Conservation (phyloP, 2,113 vertebrate species). For the Myiozetetes cayanensis region DNA sequence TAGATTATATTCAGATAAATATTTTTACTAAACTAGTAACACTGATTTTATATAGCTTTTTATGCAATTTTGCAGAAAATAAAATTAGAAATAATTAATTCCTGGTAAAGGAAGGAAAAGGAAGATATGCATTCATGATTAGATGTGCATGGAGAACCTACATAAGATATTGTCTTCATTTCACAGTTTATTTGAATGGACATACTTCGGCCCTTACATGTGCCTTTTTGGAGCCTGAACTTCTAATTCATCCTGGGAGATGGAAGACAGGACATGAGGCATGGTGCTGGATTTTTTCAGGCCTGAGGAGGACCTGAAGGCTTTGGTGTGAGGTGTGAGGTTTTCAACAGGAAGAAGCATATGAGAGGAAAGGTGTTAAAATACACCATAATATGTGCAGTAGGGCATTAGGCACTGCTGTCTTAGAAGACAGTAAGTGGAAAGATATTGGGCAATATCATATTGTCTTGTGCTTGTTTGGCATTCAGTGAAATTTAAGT, state of each 20-base stretch:
- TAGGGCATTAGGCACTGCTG: not conserved
- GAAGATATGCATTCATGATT: not conserved
- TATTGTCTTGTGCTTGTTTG: not conserved
- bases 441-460: not conserved
- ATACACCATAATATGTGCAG: not conserved
- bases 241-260: not conserved
- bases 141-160: not conserved
- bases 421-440: not conserved
- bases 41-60: slow-evolving; percentile 42
- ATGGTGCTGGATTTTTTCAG: not conserved
- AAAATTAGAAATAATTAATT: slow-evolving; percentile 42
- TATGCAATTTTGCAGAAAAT: slow-evolving; percentile 19
- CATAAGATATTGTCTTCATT: not conserved
- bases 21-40: slow-evolving; percentile 12
- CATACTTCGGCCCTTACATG: not conserved
- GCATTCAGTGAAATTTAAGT: not conserved
- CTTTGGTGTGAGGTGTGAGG: not conserved
- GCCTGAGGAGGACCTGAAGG: not conserved
- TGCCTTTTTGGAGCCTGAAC: not conserved
- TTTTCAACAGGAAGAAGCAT: not conserved
- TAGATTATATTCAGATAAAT: slow-evolving; percentile 35
- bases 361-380: not conserved
- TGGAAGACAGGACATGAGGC: fast-evolving
- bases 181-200: not conserved
- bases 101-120: not conserved